Percentiles rank a stretch among this genome's conserved stretches.
Evolutionary conservation across 2,113 vertebrate species (phyloP).

Genomic region (Zingel zingel): DNA sequence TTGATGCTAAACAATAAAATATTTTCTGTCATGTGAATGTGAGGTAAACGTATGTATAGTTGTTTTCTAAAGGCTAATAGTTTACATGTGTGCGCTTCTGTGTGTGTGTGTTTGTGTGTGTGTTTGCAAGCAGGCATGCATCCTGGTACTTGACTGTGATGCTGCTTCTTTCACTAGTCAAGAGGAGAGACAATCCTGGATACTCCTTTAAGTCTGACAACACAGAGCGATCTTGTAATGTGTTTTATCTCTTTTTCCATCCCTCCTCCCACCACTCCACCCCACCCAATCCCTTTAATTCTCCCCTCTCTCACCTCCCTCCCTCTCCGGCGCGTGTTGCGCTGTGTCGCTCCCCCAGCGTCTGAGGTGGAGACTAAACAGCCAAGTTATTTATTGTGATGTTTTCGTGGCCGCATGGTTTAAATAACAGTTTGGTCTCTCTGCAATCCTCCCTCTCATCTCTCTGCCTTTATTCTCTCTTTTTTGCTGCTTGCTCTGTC

Average conservation of each 20-base stretch:
- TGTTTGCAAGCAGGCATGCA: slow-evolving; percentile 21
- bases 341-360: slow-evolving; percentile 65
- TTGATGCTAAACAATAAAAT: slow-evolving; percentile 33
- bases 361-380: slow-evolving; percentile 83
- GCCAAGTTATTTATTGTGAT: slow-evolving; percentile 86
- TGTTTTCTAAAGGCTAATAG: slow-evolving; percentile 33
- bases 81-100: slow-evolving; percentile 8
- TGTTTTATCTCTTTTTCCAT: slow-evolving; percentile 64
- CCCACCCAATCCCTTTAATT: slow-evolving; percentile 59
- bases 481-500: slow-evolving; percentile 48
- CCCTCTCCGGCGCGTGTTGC: slow-evolving; percentile 42
- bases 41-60: slow-evolving; percentile 37
- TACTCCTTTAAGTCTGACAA: slow-evolving; percentile 73
- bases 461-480: slow-evolving; percentile 70
- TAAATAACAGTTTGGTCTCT: slow-evolving; percentile 84
- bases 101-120: slow-evolving; percentile 27
- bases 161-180: slow-evolving; percentile 70
- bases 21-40: slow-evolving; percentile 18
- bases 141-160: slow-evolving; percentile 57
- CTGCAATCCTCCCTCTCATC: slow-evolving; percentile 75
- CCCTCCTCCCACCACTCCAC: slow-evolving; percentile 40
- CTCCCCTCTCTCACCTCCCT: slow-evolving; percentile 51
- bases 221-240: slow-evolving; percentile 73
- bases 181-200: slow-evolving; percentile 65
- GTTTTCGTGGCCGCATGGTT: slow-evolving; percentile 82